A percentile compares a stretch with the other conserved stretches of the same genome.
Conservation (phyloP, 1,140 invertebrate genomes). For the Armadillidium nasatum region DNA sequence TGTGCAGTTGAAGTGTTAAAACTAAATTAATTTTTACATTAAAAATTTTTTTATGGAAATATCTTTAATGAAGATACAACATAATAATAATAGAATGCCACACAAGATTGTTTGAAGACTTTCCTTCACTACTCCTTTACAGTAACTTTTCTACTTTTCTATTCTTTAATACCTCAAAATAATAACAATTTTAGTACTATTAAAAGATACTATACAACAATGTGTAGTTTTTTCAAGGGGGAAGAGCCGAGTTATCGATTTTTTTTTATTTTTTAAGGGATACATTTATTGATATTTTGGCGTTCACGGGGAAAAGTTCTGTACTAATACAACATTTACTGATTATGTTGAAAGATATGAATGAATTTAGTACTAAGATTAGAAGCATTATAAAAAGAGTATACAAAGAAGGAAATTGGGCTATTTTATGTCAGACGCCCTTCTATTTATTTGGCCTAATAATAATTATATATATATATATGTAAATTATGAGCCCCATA, state of each 20-base stretch:
- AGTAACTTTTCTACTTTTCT: not conserved
- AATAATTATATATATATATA: no score
- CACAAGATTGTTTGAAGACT: not conserved
- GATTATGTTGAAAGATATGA: not conserved
- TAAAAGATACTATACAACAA: not conserved
- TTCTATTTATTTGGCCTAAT: no score
- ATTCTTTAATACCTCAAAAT: not conserved
- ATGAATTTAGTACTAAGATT: not conserved
- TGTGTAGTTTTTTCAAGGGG: not conserved
- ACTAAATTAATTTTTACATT: not conserved
- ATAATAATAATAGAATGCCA: not conserved
- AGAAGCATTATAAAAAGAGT: not conserved
- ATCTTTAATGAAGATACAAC: not conserved
- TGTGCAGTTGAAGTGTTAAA: not conserved
- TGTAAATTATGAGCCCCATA: no score
- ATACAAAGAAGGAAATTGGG: slow-evolving; percentile 9
- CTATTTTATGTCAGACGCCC: not conserved
- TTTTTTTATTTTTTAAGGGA: not conserved
- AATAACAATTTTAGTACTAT: not conserved
- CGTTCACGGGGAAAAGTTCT: no score
- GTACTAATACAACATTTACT: no score
- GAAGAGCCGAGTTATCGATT: not conserved
- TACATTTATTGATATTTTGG: no score
- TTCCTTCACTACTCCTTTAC: not conserved
- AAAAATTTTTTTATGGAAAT: not conserved